Conservation (phyloP, 2,888 invertebrate species). For the Nomada ruficornis region DNA sequence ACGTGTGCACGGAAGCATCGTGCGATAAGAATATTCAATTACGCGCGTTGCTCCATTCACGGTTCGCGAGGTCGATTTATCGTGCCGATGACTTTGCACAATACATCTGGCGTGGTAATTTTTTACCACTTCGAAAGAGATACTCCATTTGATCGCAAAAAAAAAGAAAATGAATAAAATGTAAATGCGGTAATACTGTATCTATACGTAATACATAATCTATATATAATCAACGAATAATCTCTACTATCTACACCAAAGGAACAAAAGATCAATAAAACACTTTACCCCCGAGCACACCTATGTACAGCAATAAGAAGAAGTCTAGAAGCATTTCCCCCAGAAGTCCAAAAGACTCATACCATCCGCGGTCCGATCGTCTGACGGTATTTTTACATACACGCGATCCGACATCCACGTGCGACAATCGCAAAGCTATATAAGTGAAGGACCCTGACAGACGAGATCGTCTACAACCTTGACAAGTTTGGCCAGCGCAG, state of each 20-base stretch:
- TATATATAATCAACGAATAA: no score
- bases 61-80: slow-evolving; percentile 22
- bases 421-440: slow-evolving; percentile 34
- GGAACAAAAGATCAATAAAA: no score
- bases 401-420: slow-evolving; percentile 24
- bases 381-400: slow-evolving; percentile 36
- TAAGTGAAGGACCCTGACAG: slow-evolving; percentile 45
- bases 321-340: no score
- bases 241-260: no score
- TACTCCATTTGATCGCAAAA: not conserved
- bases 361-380: not conserved
- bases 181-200: no score
- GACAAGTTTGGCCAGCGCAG: slow-evolving; percentile 54
- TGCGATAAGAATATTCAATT: slow-evolving; percentile 22
- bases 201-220: no score
- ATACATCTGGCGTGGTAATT: not conserved
- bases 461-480: slow-evolving; percentile 57
- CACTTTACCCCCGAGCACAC: not conserved
- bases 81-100: not conserved
- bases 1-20: no score
- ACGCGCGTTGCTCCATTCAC: slow-evolving; percentile 30
- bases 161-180: not conserved
- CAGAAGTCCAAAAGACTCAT: no score
- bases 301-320: not conserved
- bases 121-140: not conserved